Percentiles rank a stretch among this genome's conserved stretches.
Evolutionary conservation across 2,113 vertebrate species (phyloP).

Genomic region (Phalacrocorax pelagicus): DNA sequence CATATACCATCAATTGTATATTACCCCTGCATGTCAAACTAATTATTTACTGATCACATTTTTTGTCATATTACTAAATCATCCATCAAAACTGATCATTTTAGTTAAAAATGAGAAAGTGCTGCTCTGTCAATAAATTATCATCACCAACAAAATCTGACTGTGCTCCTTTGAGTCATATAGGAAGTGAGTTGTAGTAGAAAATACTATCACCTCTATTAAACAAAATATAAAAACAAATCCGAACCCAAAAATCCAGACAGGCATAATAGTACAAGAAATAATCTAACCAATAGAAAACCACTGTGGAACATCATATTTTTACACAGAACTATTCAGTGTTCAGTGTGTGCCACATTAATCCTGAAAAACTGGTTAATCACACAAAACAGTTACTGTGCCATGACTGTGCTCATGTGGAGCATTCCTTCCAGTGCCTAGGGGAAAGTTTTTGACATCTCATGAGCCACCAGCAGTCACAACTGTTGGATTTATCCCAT

Average conservation of each 20-base stretch:
- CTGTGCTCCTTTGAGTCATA: not conserved
- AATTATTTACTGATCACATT: not conserved
- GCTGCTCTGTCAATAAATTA: not conserved
- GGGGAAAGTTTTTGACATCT: not conserved
- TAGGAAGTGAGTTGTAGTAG: not conserved
- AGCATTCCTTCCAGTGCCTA: not conserved
- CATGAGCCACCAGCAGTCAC: not conserved
- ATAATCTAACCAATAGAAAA: not conserved
- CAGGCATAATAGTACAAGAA: not conserved
- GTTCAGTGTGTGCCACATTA: not conserved
- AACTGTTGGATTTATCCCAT: not conserved
- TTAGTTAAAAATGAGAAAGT: not conserved
- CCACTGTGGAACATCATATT: rapidly evolving
- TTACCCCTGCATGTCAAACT: not conserved
- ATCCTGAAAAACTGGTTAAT: not conserved
- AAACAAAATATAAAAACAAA: not conserved
- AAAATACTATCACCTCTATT: not conserved
- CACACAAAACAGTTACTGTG: not conserved
- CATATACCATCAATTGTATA: not conserved
- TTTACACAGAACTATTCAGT: not conserved
- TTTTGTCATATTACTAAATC: not conserved
- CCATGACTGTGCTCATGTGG: not conserved
- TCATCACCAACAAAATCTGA: not conserved
- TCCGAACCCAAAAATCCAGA: not conserved
- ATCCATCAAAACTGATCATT: not conserved